A percentile compares a stretch with the other conserved stretches of the same genome.
These are phyloP conservation scores for Epirrhoe tristata DNA, from an alignment of 2,888 invertebrate species.

Conservation along the genomic window DNA sequence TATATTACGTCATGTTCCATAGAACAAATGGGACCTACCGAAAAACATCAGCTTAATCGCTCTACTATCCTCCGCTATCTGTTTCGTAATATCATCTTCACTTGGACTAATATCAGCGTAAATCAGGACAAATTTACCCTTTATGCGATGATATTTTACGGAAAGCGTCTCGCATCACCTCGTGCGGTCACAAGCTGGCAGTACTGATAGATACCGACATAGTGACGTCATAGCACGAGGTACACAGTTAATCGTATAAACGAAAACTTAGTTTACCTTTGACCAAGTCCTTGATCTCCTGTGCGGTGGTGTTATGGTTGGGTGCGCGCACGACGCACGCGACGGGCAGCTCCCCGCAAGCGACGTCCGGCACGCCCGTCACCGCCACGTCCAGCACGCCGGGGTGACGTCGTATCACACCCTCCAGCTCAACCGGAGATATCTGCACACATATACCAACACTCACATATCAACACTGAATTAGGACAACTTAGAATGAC, in stretches of 20 bases:
- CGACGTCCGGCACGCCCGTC: conserved; percentile 55
- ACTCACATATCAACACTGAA: neutral
- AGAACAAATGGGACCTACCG: too few relatives aligned
- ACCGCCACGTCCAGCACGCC: conserved; percentile 64
- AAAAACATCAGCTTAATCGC: neutral
- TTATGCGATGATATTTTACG: too few relatives aligned
- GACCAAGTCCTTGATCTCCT: conserved; percentile 64
- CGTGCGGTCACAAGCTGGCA: too few relatives aligned
- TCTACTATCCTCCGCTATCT: too few relatives aligned
- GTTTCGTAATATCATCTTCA: neutral
- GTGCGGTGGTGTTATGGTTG: conserved; percentile 48
- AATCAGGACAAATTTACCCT: too few relatives aligned
- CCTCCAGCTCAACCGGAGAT: conserved; percentile 62
- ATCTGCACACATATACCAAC: conserved; percentile 48
- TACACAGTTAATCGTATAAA: neutral
- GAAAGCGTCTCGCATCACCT: too few relatives aligned
- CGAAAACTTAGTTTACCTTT: conserved; percentile 49
- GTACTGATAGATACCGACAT: too few relatives aligned
- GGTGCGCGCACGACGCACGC: conserved; percentile 58
- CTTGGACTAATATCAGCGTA: neutral
- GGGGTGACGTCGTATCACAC: conserved; percentile 59
- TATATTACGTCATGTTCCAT: too few relatives aligned
- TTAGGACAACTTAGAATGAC: too few relatives aligned
- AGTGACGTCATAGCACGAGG: too few relatives aligned
- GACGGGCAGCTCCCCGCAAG: conserved; percentile 62